These are phyloP conservation scores for Leucoraja ocellata DNA, from an alignment of 2,797 vertebrate species.

Conservation along the genomic window DNA sequence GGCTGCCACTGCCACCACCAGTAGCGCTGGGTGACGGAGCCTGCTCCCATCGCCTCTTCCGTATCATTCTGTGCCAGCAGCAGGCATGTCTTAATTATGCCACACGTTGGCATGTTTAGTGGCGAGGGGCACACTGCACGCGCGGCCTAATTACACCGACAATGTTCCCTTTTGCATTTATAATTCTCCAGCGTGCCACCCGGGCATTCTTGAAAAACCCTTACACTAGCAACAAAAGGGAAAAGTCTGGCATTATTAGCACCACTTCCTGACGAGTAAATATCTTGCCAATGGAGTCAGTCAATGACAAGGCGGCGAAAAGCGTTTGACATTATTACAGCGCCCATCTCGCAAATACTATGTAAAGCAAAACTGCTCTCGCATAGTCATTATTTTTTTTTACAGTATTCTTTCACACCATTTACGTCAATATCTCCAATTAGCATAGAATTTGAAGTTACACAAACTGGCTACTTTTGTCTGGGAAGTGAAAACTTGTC, in stretches of 20 bases:
- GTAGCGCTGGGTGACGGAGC: background rate
- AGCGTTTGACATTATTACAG: background rate
- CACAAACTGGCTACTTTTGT: background rate
- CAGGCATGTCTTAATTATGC: slow-evolving; percentile 33
- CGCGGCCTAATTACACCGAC: background rate
- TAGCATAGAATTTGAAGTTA: background rate
- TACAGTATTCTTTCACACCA: background rate
- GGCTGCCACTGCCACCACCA: background rate
- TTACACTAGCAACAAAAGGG: background rate
- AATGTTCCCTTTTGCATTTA: slow-evolving; percentile 26
- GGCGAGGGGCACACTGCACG: slow-evolving; percentile 21
- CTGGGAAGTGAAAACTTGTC: background rate
- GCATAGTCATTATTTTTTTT: no score
- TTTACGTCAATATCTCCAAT: background rate
- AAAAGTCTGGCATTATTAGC: background rate
- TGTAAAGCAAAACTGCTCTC: background rate
- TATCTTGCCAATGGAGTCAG: background rate
- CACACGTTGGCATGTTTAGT: background rate
- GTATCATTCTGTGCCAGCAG: slow-evolving; percentile 18
- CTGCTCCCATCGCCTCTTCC: background rate
- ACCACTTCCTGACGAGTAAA: background rate
- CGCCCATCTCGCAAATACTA: background rate
- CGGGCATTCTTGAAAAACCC: background rate
- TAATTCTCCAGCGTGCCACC: background rate
- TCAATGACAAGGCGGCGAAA: background rate